phyloP scores from a whole-genome alignment of 2,888 invertebrate species.

The Falcaria lacertinaria region DNA sequence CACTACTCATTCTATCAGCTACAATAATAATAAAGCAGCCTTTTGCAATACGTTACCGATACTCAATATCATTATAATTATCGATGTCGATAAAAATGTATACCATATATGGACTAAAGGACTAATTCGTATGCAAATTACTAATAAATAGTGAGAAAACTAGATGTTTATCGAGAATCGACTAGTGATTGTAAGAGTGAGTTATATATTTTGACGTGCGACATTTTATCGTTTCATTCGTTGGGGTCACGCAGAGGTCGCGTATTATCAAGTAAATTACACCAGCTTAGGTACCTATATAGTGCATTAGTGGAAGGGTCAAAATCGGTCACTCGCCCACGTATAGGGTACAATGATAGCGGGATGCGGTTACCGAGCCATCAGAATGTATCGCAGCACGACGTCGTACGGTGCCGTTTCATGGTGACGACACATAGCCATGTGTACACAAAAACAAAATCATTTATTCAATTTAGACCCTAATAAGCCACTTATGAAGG shows the following conservation, averaged over 20 bases:
- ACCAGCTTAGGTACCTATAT: conserved; percentile 48
- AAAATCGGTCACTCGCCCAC: conserved; percentile 29
- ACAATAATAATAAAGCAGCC: too few relatives aligned
- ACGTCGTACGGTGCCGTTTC: too few relatives aligned
- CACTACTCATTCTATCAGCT: too few relatives aligned
- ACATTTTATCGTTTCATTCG: conserved; percentile 16
- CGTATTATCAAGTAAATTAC: conserved; percentile 45
- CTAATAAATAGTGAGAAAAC: conserved; percentile 14
- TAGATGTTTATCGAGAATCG: conserved; percentile 4
- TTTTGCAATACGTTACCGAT: too few relatives aligned
- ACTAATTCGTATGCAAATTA: conserved; percentile 21
- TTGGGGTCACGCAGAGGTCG: conserved; percentile 25
- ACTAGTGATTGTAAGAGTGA: conserved; percentile 10
- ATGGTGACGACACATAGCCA: too few relatives aligned
- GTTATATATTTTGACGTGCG: conserved; percentile 24
- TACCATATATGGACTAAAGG: neutral
- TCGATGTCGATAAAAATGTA: too few relatives aligned
- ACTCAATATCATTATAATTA: neutral
- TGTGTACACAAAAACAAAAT: too few relatives aligned
- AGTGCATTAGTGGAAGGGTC: conserved; percentile 29
- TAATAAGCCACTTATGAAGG: too few relatives aligned
- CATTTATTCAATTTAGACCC: too few relatives aligned
- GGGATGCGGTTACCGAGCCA: too few relatives aligned
- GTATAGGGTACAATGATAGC: neutral
- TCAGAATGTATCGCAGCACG: too few relatives aligned